A percentile compares a stretch with the other conserved stretches of the same genome.
Conservation (phyloP, 2,888 invertebrate species). For the Phyto melanocephala region DNA sequence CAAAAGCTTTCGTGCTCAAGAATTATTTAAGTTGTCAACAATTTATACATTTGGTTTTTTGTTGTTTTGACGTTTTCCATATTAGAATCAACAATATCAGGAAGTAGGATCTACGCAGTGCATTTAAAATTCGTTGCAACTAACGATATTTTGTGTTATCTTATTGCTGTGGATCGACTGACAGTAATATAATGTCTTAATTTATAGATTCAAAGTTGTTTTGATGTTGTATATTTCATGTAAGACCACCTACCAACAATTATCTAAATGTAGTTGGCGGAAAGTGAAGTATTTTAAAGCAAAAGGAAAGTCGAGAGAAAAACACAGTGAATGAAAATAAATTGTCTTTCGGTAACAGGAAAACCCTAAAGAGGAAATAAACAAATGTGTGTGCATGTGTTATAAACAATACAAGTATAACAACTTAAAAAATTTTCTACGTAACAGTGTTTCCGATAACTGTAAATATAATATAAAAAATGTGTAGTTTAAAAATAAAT, state of each 20-base stretch:
- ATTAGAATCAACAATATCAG: too few species aligned
- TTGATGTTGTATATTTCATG: conserved; percentile 59
- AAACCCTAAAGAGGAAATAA: conserved; percentile 19
- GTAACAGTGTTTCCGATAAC: too few species aligned
- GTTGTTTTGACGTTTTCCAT: too few species aligned
- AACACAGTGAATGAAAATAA: conserved; percentile 13
- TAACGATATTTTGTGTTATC: too few species aligned
- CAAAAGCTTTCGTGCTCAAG: too few species aligned
- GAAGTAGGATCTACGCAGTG: too few species aligned
- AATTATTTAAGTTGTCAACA: too few species aligned
- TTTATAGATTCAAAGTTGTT: conserved; percentile 72
- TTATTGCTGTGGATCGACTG: conserved; percentile 28
- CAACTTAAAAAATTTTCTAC: too few species aligned
- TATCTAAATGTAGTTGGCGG: conserved; percentile 46
- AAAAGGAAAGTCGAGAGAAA: neutral
- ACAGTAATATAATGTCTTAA: conserved; percentile 75
- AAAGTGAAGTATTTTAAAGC: conserved; percentile 26
- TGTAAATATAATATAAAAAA: too few species aligned
- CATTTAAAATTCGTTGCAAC: neutral
- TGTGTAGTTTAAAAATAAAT: too few species aligned
- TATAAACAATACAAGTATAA: too few species aligned
- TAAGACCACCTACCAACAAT: conserved; percentile 60
- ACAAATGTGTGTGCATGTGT: neutral
- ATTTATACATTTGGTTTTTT: too few species aligned
- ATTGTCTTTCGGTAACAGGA: neutral